These are phyloP conservation scores for Chalcis sispes DNA, from an alignment of 2,888 invertebrate genomes.

Conservation along the genomic window DNA sequence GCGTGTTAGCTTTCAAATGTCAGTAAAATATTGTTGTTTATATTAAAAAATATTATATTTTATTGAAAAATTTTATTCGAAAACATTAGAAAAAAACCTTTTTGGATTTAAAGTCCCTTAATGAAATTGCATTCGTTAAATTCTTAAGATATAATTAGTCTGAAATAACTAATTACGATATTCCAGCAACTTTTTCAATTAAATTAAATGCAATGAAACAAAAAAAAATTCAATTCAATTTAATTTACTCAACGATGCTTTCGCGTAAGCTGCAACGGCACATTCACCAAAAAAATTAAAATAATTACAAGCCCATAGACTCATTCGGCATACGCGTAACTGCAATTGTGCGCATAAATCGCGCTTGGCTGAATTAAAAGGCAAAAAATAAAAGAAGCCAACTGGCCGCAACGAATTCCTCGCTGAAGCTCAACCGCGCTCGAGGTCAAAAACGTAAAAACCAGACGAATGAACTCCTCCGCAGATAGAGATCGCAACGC, in stretches of 20 bases:
- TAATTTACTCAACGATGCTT: neutral
- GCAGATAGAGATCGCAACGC: constrained; percentile 31
- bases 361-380: neutral
- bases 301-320: constrained; percentile 24
- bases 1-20: no score
- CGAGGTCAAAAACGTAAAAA: constrained; percentile 7
- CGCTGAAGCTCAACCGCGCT: constrained; percentile 4
- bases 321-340: neutral
- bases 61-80: no score
- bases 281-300: constrained; percentile 31
- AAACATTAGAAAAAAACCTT: no score
- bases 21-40: no score
- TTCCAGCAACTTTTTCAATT: no score
- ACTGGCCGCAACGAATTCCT: constrained; percentile 15
- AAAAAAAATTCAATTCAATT: constrained; percentile 1
- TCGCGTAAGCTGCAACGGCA: neutral
- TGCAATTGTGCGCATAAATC: constrained; percentile 39
- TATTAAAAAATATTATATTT: no score
- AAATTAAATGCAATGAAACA: no score
- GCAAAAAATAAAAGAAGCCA: neutral
- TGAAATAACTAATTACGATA: no score
- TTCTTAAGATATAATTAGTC: no score
- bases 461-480: constrained; percentile 8
- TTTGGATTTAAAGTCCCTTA: no score
- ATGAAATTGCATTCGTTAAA: no score